These are phyloP conservation scores for Crocodylus rhombifer DNA, from an alignment of 2,797 vertebrate species.

Conservation along the genomic window DNA sequence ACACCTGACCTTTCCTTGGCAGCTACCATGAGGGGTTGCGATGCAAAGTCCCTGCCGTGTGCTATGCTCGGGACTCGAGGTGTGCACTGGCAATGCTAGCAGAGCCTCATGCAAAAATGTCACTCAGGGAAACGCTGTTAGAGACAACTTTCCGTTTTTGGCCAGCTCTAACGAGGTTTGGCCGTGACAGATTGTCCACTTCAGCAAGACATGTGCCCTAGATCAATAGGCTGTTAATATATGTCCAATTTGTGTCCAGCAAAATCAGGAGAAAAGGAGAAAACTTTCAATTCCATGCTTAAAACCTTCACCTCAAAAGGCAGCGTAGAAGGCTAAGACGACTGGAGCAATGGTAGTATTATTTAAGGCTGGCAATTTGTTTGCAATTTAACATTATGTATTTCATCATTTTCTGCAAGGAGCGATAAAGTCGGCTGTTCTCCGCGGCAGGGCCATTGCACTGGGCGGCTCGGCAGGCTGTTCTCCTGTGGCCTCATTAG, in stretches of 20 bases:
- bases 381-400: neutral
- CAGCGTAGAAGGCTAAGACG: neutral
- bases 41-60: accelerated
- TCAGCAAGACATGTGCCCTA: accelerated
- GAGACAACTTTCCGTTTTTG: neutral
- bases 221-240: neutral
- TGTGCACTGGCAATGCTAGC: neutral
- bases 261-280: neutral
- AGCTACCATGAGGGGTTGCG: neutral
- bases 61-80: neutral
- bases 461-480: neutral
- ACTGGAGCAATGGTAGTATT: neutral
- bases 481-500: slow-evolving; percentile 85
- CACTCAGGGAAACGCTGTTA: accelerated
- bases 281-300: accelerated
- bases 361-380: neutral
- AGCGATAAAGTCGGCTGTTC: neutral
- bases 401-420: neutral
- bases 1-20: neutral
- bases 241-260: accelerated
- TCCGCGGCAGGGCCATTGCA: neutral
- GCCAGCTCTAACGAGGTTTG: accelerated
- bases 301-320: neutral
- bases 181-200: neutral
- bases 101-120: neutral